Conservation (phyloP, 2,113 vertebrate species). For the Neotoma lepida region DNA sequence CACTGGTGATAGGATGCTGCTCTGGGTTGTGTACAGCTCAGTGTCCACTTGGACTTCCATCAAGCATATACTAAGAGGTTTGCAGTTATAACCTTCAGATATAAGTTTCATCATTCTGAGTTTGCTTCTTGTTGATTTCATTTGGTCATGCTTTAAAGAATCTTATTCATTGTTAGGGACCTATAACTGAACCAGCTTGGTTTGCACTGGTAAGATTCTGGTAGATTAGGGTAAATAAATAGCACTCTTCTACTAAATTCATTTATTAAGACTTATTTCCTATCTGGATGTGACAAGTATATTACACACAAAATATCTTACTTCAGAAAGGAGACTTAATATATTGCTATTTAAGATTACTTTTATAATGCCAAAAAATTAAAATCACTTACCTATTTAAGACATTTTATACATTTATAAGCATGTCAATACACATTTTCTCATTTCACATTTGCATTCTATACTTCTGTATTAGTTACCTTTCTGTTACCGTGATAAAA, state of each 20-base stretch:
- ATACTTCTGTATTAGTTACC: neutral
- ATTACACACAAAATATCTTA: neutral
- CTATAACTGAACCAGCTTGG: neutral
- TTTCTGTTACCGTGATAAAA: too few relatives aligned
- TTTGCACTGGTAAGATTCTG: neutral
- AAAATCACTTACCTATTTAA: neutral
- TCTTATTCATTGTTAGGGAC: neutral
- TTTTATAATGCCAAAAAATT: conserved; percentile 12
- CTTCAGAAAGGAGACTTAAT: neutral
- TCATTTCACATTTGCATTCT: neutral
- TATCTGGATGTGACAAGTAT: neutral
- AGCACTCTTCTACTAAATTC: neutral
- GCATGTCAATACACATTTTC: neutral
- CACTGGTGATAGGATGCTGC: neutral
- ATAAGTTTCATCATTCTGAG: neutral
- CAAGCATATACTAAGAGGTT: neutral
- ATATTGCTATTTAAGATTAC: neutral
- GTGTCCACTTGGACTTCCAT: neutral
- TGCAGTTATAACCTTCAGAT: neutral
- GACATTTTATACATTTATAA: neutral
- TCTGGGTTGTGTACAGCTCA: neutral
- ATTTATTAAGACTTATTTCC: neutral
- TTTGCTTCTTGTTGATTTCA: neutral
- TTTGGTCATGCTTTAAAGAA: neutral
- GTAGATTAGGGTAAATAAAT: neutral